Evolutionary conservation across 2,888 invertebrate species (phyloP).

Genomic region (Melieria crassipennis): DNA sequence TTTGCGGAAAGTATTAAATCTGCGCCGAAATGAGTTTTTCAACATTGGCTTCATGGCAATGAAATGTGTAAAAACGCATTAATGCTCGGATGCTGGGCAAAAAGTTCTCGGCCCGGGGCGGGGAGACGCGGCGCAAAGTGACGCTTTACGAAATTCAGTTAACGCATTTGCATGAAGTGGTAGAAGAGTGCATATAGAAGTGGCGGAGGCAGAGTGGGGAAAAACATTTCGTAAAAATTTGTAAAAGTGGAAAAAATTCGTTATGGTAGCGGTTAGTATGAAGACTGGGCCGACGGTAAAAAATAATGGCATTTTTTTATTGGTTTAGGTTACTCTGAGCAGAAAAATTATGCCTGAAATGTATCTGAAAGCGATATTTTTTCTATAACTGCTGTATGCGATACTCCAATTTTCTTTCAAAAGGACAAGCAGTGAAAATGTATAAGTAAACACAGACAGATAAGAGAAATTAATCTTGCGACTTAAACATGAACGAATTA

Average conservation of each 20-base stretch:
- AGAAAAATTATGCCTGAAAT: not conserved
- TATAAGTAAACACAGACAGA: not conserved
- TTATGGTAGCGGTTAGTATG: not conserved
- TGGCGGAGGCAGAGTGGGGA: not conserved
- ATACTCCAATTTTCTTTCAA: not conserved
- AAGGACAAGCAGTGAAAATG: not conserved
- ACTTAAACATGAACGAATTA: constrained; percentile 3
- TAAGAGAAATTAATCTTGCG: not conserved
- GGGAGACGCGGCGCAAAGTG: no score
- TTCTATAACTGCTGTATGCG: not conserved
- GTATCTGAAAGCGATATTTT: not conserved
- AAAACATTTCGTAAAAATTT: constrained; percentile 1
- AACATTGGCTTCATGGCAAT: no score
- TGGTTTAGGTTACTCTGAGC: no score
- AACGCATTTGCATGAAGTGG: not conserved
- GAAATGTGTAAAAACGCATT: no score
- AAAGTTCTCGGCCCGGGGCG: no score
- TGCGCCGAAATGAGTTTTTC: not conserved
- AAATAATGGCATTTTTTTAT: not conserved
- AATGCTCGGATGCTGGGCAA: no score
- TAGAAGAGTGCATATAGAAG: not conserved
- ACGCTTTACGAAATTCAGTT: not conserved
- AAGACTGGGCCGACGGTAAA: constrained; percentile 6
- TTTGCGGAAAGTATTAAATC: constrained; percentile 46
- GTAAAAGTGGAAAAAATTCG: constrained; percentile 10